A percentile compares a stretch with the other conserved stretches of the same genome.
Evolutionary conservation across 2,888 invertebrate genomes (phyloP).

Genomic region (Cephonodes hylas): DNA sequence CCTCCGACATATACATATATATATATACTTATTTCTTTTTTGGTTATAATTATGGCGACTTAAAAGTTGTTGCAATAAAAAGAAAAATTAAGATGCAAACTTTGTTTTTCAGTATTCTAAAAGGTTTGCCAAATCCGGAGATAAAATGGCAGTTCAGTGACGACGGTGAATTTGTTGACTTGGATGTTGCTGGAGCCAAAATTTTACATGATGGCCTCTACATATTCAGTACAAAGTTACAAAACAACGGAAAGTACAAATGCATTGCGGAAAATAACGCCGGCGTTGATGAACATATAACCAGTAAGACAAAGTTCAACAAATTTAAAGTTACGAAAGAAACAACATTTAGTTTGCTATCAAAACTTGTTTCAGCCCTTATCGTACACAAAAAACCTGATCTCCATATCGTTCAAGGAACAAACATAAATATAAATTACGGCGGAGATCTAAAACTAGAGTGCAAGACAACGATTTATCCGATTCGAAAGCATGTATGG

Average conservation of each 20-base stretch:
- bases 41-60: too few relatives aligned
- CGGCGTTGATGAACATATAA: conserved; percentile 7
- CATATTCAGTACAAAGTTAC: background rate
- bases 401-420: conserved; percentile 27
- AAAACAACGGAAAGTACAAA: conserved; percentile 16
- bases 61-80: too few relatives aligned
- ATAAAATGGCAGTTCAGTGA: background rate
- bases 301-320: too few relatives aligned
- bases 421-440: conserved; percentile 19
- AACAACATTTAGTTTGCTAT: too few relatives aligned
- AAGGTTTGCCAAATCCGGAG: background rate
- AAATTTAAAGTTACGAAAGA: too few relatives aligned
- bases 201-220: background rate
- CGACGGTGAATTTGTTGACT: background rate
- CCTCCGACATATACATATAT: too few relatives aligned
- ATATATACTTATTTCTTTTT: too few relatives aligned
- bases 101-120: background rate
- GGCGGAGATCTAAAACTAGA: conserved; percentile 3
- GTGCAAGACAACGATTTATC: background rate
- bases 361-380: conserved; percentile 15
- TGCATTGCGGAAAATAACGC: conserved; percentile 21
- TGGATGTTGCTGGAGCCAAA: background rate
- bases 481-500: background rate
- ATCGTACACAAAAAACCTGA: conserved; percentile 19
- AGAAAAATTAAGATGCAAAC: too few relatives aligned